Base-by-base conservation (phyloP, 2,888 invertebrate genomes). In the Lysandra coridon region DNA sequence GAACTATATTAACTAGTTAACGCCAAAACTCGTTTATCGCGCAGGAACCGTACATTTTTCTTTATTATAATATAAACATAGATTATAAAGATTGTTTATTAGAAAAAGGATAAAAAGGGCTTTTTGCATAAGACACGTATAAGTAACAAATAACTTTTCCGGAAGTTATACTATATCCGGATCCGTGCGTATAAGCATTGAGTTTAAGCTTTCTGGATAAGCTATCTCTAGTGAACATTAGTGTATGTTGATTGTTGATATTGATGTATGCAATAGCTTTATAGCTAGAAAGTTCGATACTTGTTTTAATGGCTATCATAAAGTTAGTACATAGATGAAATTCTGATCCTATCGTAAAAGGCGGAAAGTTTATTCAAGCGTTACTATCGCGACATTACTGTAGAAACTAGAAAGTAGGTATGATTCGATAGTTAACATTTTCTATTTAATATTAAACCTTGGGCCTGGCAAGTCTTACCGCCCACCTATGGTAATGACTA, bases 321-420 rank as follows among this genome's bases (percentile, higher is more conserved):
- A 69, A 69, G 14, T 37, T 37, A 69, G 69, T 37, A 33, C 69
- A 69, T 69, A 69, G 69, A 69, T 69, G 69, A 69, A 69, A 69
- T 69, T 33, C 69, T 69, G 69, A 69, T 69, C 69, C 33, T 69
- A 69, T 69, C 69, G 69, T 12, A 12, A 69, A 69, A 37, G 14
- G 7, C 69, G 33, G 33, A 33, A 69, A 69, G 69, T 2, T 69
- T 69, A 14, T 33, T 69, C 69, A 69, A 69, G 69, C 69, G 69
- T 37, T 14, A 37, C 33, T 69, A 69, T 69, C 69, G 69, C 69
- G 33, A 64, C 64, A 69, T 33, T 33, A 37, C 33, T 69, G 33
- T 69, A 33, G 33, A 69, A 69, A 69, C 33, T 69, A 33, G 69
- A 69, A 69, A 69, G 69, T 69, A 33, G 69, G 33, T 33, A 33